phyloP scores from a whole-genome alignment of 2,888 invertebrate species.

The Stenchaetothrips biformis region DNA sequence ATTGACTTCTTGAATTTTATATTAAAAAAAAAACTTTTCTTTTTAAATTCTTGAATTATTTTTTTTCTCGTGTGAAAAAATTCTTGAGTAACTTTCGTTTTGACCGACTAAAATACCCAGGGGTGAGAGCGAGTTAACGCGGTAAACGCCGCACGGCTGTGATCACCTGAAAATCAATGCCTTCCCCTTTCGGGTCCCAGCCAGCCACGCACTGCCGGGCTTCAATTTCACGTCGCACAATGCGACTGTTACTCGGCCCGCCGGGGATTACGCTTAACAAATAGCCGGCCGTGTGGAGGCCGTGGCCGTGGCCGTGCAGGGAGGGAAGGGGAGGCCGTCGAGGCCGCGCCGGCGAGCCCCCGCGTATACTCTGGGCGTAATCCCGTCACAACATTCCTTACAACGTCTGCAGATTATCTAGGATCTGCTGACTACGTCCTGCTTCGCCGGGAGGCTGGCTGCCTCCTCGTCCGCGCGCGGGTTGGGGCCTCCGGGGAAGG shows the following conservation, averaged over 20 bases:
- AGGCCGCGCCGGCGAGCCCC: neutral
- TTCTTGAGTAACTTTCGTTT: neutral
- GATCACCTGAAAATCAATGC: too few species aligned
- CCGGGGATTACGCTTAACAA: neutral
- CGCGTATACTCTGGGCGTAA: constrained; percentile 2
- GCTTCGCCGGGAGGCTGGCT: neutral
- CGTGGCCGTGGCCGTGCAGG: too few species aligned
- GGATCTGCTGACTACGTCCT: neutral
- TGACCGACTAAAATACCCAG: neutral
- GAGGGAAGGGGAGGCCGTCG: too few species aligned
- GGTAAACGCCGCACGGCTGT: neutral
- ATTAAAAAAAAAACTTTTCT: neutral
- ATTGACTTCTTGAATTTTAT: too few species aligned
- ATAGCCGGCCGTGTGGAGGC: neutral
- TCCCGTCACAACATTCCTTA: constrained; percentile 24
- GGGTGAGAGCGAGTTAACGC: neutral
- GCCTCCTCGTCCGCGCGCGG: neutral
- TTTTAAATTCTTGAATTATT: neutral
- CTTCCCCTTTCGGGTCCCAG: neutral
- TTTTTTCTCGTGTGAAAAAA: neutral
- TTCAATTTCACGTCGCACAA: neutral
- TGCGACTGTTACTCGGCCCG: neutral
- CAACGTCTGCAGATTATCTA: constrained; percentile 23
- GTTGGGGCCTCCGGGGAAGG: neutral
- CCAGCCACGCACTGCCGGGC: neutral